Conservation (phyloP, 2,113 vertebrate genomes). For the Bucco capensis region DNA sequence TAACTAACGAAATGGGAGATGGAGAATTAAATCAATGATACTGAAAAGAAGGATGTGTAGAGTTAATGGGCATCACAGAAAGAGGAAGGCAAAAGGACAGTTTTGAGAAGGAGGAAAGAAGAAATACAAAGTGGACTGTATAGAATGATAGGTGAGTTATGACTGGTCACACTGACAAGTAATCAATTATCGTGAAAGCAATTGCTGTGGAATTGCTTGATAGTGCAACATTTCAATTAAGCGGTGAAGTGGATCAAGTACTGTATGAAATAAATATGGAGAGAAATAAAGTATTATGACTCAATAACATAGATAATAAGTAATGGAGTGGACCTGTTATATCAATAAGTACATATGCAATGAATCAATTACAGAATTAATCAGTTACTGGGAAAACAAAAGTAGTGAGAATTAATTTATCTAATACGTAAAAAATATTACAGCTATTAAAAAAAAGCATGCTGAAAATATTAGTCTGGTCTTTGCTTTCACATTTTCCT, state of each 20-base stretch:
- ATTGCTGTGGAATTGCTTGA: neutral
- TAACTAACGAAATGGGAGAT: neutral
- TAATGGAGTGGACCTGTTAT: neutral
- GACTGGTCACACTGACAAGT: neutral
- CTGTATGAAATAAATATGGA: neutral
- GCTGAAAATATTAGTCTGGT: neutral
- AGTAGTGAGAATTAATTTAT: neutral
- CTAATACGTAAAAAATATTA: neutral
- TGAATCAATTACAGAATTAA: neutral
- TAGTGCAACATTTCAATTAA: conserved; percentile 3
- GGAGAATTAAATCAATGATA: neutral
- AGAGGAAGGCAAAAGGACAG: neutral
- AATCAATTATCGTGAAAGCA: conserved; percentile 7
- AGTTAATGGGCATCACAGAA: neutral
- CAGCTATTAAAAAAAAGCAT: neutral
- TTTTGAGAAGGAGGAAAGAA: neutral
- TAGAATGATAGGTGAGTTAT: neutral
- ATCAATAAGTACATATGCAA: neutral
- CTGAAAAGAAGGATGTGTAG: neutral
- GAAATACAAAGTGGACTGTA: neutral
- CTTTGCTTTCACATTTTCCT: neutral
- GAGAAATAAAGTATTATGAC: conserved; percentile 18
- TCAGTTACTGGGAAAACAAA: neutral
- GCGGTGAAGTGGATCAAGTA: neutral
- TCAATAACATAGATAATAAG: neutral